Percentiles rank a stretch among this genome's conserved stretches.
Conservation (phyloP, 2,797 vertebrate genomes). For the Masticophis lateralis region DNA sequence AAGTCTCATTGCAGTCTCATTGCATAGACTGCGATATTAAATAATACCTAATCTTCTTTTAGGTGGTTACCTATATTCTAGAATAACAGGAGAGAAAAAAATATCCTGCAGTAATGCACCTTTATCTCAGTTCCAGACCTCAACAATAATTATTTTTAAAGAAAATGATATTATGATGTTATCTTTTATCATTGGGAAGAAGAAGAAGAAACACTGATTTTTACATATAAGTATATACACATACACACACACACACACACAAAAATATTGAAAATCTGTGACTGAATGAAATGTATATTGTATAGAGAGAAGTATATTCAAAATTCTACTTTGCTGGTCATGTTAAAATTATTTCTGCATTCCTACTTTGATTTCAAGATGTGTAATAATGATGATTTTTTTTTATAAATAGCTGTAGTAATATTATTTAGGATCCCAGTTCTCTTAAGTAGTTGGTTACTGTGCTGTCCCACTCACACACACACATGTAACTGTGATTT, state of each 20-base stretch:
- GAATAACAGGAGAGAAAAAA: not conserved
- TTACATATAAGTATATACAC: slow-evolving; percentile 2
- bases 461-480: not conserved
- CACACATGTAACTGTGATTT: not conserved
- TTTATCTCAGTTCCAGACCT: slow-evolving; percentile 20
- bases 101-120: not conserved
- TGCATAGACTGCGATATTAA: not conserved
- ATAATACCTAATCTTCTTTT: not conserved
- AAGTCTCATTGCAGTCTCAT: not conserved
- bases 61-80: not conserved
- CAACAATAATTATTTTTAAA: slow-evolving; percentile 36
- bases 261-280: slow-evolving; percentile 16
- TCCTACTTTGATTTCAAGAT: slow-evolving; percentile 17
- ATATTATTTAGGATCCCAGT: not conserved
- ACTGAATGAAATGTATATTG: slow-evolving; percentile 53
- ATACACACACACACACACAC: not conserved
- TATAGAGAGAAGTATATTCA: slow-evolving; percentile 41
- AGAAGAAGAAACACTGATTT: slow-evolving; percentile 7
- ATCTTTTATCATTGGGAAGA: slow-evolving; percentile 31
- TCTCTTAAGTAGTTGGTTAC: not conserved
- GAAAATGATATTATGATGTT: slow-evolving; percentile 30
- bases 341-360: slow-evolving; percentile 4
- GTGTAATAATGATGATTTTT: not conserved
- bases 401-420: not conserved
- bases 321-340: not conserved